Base-by-base conservation (phyloP, 2,797 vertebrate genomes). In the Phrynocephalus guinanensis region DNA sequence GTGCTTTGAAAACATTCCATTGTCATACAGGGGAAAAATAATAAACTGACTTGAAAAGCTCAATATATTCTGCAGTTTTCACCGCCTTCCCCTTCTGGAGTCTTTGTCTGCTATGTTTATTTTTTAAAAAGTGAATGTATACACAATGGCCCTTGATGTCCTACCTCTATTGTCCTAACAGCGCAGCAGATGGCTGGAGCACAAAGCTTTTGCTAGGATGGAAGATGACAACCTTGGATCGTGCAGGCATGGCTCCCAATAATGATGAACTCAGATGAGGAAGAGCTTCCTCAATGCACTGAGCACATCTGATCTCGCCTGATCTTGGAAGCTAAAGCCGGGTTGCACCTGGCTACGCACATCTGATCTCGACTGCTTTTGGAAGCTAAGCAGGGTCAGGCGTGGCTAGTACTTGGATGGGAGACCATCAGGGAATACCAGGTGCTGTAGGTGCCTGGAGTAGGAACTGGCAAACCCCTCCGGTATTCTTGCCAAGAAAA, bases 241-340 rank as follows among this genome's bases (percentile, higher is more conserved):
- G 60, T 1, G n/a, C 11, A 86, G 68, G 52, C 44, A 71, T 60
- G 44, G 93, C 92, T 30, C 79, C 3, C 6, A 15, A 22, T 4
- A 87, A 83, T 83, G 38, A 0, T 63, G 8, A 56, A 63, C 66
- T 79, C 1, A 1, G 71, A 3, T 67, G 1, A 22, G 13, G 77
- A 81, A 90, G 3, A 38, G 3, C 38, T 38, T 1, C 38, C 38
- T 38, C 38, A 38, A 3, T 38, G 38, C 38, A 3, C 38, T 38
- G 38, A 38, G 38, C 38, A 38, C 38, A 38, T 38, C 38, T 38
- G 38, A 38, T 38, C 38, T 38, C 38, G 38, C 38, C 38, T 38
- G 38, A 38, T 38, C 38, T 38, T 38, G 38, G 38, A 38, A 38
- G 38, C 38, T 38, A 38, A 38, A 38, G 38, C 38, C 2, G 38